Evolutionary conservation across 2,797 vertebrate species (phyloP).

Genomic region (Ctenochaetus hawaiiensis): DNA sequence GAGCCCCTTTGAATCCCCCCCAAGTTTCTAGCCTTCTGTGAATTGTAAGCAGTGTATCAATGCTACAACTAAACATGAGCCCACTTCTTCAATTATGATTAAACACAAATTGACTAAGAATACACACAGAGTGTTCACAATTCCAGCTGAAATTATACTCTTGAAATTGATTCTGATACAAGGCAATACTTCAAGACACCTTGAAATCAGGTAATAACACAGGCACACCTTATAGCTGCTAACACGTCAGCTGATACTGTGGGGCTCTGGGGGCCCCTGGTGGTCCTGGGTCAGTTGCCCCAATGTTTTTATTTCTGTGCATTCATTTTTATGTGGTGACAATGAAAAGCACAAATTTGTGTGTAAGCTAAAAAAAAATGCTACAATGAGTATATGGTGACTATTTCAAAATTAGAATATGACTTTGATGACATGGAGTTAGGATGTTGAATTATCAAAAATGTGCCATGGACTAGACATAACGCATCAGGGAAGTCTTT

Average conservation of each 20-base stretch:
- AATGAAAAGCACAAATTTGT: neutral
- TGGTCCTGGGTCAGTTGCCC: slow-evolving; percentile 21
- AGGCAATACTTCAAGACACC: neutral
- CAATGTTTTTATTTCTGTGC: neutral
- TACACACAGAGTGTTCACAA: neutral
- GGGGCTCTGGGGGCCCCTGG: slow-evolving; percentile 36
- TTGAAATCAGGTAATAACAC: neutral
- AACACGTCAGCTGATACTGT: neutral
- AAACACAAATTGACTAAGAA: neutral
- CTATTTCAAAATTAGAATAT: neutral
- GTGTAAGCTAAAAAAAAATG: neutral
- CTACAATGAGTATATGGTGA: neutral
- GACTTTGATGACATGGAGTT: neutral
- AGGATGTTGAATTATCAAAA: neutral
- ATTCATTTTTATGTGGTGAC: neutral
- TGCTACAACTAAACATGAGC: neutral
- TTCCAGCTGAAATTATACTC: neutral
- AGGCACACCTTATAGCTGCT: neutral
- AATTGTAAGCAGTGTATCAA: neutral
- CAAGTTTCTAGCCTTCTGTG: neutral
- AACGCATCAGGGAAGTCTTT: neutral
- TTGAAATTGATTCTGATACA: neutral
- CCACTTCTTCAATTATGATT: neutral
- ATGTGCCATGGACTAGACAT: neutral
- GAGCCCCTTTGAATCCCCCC: neutral